Conservation (phyloP, 2,888 invertebrate genomes). For the Phaedon cochleariae region DNA sequence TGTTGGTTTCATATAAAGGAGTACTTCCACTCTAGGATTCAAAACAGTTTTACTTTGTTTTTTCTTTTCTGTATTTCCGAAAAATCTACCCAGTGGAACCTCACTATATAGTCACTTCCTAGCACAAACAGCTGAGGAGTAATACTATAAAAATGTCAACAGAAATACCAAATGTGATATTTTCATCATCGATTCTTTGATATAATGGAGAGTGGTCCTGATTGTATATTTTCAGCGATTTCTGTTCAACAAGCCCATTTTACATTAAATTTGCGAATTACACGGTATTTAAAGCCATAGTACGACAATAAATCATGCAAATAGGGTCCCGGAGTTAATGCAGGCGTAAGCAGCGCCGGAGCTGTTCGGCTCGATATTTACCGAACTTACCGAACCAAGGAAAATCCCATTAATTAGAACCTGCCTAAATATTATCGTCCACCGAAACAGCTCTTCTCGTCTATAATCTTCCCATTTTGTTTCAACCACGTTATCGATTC, state of each 20-base stretch:
- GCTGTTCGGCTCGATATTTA: slow-evolving; percentile 49
- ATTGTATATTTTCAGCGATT: slow-evolving; percentile 59
- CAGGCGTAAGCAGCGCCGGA: slow-evolving; percentile 57
- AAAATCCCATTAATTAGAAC: slow-evolving; percentile 50
- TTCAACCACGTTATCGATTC: slow-evolving; percentile 19
- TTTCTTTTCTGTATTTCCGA: no score
- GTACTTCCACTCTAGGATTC: no score
- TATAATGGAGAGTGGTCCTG: slow-evolving; percentile 43
- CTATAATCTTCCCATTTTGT: slow-evolving; percentile 27
- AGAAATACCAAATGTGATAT: no score
- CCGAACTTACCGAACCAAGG: slow-evolving; percentile 40
- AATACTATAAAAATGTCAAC: no score
- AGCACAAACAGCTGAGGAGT: no score
- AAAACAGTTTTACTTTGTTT: no score
- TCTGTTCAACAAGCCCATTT: slow-evolving; percentile 64
- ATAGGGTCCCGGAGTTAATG: slow-evolving; percentile 62
- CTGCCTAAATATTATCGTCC: slow-evolving; percentile 44
- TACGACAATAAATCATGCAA: slow-evolving; percentile 72
- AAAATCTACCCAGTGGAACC: no score
- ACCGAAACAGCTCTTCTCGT: slow-evolving; percentile 33
- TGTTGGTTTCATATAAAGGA: no score
- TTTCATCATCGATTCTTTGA: slow-evolving; percentile 30
- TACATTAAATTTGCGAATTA: slow-evolving; percentile 80
- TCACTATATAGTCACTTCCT: no score
- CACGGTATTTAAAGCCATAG: slow-evolving; percentile 79